A percentile compares a stretch with the other conserved stretches of the same genome.
Evolutionary conservation across 2,113 vertebrate genomes (phyloP).

Genomic region (Nannobrachium achirus): DNA sequence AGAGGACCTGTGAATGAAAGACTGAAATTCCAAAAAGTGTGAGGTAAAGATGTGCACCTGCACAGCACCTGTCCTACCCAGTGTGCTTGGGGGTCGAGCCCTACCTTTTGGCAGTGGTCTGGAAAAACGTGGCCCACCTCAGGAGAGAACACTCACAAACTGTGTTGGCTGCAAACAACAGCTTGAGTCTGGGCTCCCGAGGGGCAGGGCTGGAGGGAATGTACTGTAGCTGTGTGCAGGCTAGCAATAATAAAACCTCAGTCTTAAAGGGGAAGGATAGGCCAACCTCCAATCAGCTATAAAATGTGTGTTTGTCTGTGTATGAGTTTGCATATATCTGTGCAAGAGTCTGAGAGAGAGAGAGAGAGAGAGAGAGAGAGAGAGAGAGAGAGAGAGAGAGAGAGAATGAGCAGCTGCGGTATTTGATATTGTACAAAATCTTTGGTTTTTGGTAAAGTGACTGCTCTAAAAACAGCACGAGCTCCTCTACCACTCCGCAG

Average conservation of each 20-base stretch:
- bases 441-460: too few relatives aligned
- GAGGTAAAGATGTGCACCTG: constrained; percentile 58
- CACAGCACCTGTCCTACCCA: constrained; percentile 52
- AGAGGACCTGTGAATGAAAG: constrained; percentile 32
- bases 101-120: constrained; percentile 42
- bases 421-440: too few relatives aligned
- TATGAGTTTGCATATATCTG: neutral
- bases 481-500: neutral
- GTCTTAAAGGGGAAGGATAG: constrained; percentile 50
- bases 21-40: constrained; percentile 21
- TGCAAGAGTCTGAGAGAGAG: neutral
- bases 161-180: constrained; percentile 54
- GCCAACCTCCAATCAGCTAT: constrained; percentile 32
- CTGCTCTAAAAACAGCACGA: too few relatives aligned
- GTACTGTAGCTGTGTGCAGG: constrained; percentile 24
- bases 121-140: constrained; percentile 64
- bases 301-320: constrained; percentile 7
- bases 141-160: constrained; percentile 54
- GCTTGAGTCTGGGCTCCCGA: constrained; percentile 52
- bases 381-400: too few relatives aligned
- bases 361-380: too few relatives aligned
- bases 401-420: too few relatives aligned
- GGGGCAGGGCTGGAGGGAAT: constrained; percentile 36
- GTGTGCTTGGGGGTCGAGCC: constrained; percentile 40
- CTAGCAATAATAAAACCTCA: constrained; percentile 58